Conservation (phyloP, 2,113 vertebrate species). For the Poeciliopsis retropinna region DNA sequence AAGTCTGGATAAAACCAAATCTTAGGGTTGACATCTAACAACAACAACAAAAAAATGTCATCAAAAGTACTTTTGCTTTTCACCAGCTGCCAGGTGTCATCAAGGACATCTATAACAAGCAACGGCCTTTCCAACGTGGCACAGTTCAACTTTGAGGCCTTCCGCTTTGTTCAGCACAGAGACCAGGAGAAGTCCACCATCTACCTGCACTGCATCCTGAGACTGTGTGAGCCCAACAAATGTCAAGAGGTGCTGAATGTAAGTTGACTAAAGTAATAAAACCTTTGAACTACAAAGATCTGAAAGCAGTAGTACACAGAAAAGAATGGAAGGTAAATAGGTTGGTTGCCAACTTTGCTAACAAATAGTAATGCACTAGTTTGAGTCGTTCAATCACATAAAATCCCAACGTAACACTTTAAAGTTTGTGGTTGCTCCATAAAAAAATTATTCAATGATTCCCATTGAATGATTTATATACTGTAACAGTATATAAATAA, state of each 20-base stretch:
- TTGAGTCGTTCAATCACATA: too few species aligned
- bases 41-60: too few species aligned
- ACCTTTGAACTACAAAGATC: not conserved
- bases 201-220: constrained; percentile 81
- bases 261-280: constrained; percentile 34
- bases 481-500: too few species aligned
- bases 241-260: constrained; percentile 72
- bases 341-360: too few species aligned
- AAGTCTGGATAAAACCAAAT: not conserved
- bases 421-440: too few species aligned
- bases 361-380: not conserved
- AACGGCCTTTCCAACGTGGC: constrained; percentile 72
- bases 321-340: not conserved
- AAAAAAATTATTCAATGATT: too few species aligned
- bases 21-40: not conserved
- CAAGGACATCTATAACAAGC: constrained; percentile 47
- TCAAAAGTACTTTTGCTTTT: not conserved
- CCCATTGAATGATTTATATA: too few species aligned
- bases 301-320: not conserved
- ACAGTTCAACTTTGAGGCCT: constrained; percentile 80
- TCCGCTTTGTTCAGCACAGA: constrained; percentile 80
- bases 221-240: constrained; percentile 78
- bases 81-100: constrained; percentile 64
- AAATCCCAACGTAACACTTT: too few species aligned
- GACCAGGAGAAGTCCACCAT: constrained; percentile 72